phyloP scores from a whole-genome alignment of 1,140 invertebrate genomes.

The Eupeodes corollae region DNA sequence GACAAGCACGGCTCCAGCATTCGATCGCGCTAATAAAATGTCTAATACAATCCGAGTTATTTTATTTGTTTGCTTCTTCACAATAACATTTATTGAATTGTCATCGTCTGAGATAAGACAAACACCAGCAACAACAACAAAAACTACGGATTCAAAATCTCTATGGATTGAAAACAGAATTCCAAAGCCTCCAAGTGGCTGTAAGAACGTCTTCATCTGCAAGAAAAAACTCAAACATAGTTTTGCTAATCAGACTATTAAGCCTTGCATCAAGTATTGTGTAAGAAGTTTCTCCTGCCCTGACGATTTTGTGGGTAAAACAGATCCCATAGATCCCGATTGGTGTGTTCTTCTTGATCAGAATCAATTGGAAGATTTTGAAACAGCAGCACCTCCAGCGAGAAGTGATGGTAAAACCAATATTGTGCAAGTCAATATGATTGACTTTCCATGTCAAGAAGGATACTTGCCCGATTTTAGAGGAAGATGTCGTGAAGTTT shows the following conservation, averaged over 20 bases:
- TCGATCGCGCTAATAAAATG: no score
- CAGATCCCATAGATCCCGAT: no score
- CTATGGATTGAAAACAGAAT: slow-evolving; percentile 22
- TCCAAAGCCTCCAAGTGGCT: slow-evolving; percentile 12
- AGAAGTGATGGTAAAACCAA: neutral
- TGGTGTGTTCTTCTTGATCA: no score
- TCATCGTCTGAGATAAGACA: neutral
- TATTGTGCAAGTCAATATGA: slow-evolving; percentile 28
- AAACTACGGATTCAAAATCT: slow-evolving; percentile 1
- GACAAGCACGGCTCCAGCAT: no score
- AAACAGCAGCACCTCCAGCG: no score
- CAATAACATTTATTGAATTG: neutral
- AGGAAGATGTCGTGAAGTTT: slow-evolving; percentile 30
- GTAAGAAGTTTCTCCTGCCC: slow-evolving; percentile 23
- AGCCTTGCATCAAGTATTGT: slow-evolving; percentile 28
- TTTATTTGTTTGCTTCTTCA: no score
- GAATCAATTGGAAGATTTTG: no score
- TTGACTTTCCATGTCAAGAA: slow-evolving; percentile 32
- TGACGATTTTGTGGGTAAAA: slow-evolving; percentile 12
- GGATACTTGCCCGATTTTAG: slow-evolving; percentile 28
- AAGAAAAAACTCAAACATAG: slow-evolving; percentile 16
- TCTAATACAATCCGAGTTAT: neutral
- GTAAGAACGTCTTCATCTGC: slow-evolving; percentile 17
- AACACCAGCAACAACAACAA: slow-evolving; percentile 11
- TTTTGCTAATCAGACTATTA: slow-evolving; percentile 8